Base-by-base conservation (phyloP, 1,140 invertebrate genomes). In the Hycleus cichorii region DNA sequence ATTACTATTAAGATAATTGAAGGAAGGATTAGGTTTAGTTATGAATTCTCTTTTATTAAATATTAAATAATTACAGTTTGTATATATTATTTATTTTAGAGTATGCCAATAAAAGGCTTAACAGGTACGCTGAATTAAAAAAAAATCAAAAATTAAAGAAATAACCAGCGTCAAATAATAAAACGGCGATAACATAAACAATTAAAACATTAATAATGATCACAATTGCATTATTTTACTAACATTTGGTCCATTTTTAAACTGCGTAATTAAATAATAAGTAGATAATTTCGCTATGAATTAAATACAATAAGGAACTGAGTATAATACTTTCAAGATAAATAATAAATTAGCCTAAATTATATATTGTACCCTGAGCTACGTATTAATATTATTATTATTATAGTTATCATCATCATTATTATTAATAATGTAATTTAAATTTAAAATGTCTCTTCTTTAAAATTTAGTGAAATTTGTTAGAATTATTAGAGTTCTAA, bases 341-440 rank as follows among this genome's bases (percentile, higher is more conserved):
- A 5, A 4, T 32, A 53, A 53, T 45, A 45, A 53, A 53, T 45
- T 42, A 53, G 46, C 7, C 51, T 45, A 53, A 25, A 10, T 43
- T 45, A 39, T 18, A 10, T 12, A 42, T 45, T 53, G 42, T 53
- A 53, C 51, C 51, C 51, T 53, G 51, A 53, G 50, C 40, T 52
- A 52, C 32, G 49, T 38, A 49, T 7, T 32, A 18, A 18, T 18
- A 18, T 18, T 18, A 18, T 18, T 18, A 18, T 18, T 18, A 18
- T 18, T 18, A 18, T 18, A 18, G 18, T 18, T 18, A 18, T 18
- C 47, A 57, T 59, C 47, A 63, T 63, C 57, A 63, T 52, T 59
- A 59, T 63, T 63, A 25, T n/a, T 53, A 60, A 60, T 56, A 63
- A 60, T 56, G 51, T 59, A 54, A 53, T 24, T 49, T n/a, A 49